phyloP scores from a whole-genome alignment of 35 echinoderm and acorn worm species.

The Hemicentrotus pulcherrimus region DNA sequence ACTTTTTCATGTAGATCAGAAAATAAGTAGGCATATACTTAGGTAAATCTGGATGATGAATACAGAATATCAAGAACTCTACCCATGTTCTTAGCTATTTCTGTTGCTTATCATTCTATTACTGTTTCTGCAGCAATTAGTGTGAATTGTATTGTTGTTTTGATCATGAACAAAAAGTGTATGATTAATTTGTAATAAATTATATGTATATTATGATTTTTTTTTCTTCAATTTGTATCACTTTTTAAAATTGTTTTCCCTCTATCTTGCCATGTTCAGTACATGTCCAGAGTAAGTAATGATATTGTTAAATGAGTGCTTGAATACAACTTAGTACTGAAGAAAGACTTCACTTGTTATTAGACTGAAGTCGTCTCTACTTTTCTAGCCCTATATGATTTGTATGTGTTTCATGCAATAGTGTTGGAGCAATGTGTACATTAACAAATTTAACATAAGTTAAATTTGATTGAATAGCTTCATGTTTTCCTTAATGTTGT shows the following conservation, averaged over 20 bases:
- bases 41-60: background rate
- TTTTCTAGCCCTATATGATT: background rate
- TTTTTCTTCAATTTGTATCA: background rate
- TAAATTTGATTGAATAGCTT: background rate
- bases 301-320: background rate
- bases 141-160: background rate
- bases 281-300: background rate
- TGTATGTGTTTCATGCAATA: background rate
- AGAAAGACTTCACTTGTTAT: background rate
- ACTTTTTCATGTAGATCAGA: background rate
- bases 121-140: background rate
- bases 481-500: conserved; percentile 11
- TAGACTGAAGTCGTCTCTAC: background rate
- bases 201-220: background rate
- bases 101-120: background rate
- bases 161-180: background rate
- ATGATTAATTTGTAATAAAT: background rate
- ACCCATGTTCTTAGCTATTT: too few species aligned
- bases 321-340: background rate
- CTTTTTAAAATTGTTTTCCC: background rate
- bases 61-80: background rate
- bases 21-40: background rate
- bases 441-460: background rate
- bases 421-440: background rate
- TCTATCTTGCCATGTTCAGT: background rate